Evolutionary conservation across 30 jellyfish, hydroid and myxozoan genomes (phyloP), one percentile per base, ranked within the genome.

Genomic region (Cassiopea andromeda): DNA sequence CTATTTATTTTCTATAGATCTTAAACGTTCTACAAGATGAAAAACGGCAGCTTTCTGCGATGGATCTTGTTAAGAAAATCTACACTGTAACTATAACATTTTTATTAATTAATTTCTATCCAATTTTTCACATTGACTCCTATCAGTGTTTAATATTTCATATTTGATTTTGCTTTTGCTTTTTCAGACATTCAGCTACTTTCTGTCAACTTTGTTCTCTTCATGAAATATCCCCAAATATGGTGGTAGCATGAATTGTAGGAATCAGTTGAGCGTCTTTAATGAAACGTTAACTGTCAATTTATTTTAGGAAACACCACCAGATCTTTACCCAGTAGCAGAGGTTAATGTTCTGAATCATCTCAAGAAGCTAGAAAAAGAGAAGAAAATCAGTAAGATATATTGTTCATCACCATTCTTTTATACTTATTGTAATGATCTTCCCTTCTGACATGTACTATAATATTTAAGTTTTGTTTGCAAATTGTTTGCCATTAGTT

Each of bases 261-360:
- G 38, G 38, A 27, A 27, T 27, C 38, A 27, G 38, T 27, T 27
- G 38, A 27, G 38, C 38, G 38, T 27, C 38, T 27, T 27, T 27
- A 27, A 27, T 27, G 38, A 27, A 27, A 27, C 38, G 38, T 27
- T 27, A 27, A 27, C 38, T 27, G 38, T 27, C 38, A 27, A 27
- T 27, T 27, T 12, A 6, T 80, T 80, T 10, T 18, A 86, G 93
- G 88, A 75, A 14, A 88, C 95, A 0, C 90, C 87, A 27, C 61
- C 81, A 67, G 54, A 82, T 7, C 78, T 88, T 9, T 54, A 73
- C 77, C 72, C 71, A 48, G 95, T 84, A 0, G 95, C 95, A 8
- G 95, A 88, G 58, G 73, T 88, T 2, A 88, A 88, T 50, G 95
- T 88, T 14, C 70, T 13, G 48, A 89, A 88, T 70, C 95, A 88